A percentile compares a stretch with the other conserved stretches of the same genome.
Conservation (phyloP, 2,888 invertebrate genomes). For the Automeris io region DNA sequence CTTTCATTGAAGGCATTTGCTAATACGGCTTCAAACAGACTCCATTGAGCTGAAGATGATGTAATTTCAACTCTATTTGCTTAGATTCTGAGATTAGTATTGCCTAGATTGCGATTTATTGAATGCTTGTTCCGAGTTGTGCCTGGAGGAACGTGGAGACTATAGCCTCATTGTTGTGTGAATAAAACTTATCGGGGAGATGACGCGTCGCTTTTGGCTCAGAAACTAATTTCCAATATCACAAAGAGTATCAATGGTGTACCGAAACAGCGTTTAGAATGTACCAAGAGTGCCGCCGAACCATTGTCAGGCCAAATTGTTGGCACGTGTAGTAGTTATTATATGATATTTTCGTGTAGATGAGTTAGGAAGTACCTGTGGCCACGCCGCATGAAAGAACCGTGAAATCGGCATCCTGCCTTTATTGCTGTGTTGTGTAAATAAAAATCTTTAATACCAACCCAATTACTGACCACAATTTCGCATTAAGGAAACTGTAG, state of each 20-base stretch:
- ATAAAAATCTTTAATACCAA: slow-evolving; percentile 37
- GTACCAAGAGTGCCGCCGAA: slow-evolving; percentile 51
- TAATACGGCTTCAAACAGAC: slow-evolving; percentile 40
- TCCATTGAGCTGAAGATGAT: slow-evolving; percentile 43
- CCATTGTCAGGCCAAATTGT: slow-evolving; percentile 43
- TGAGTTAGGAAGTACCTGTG: slow-evolving; percentile 45
- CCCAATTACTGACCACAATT: neutral
- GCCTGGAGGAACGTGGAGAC: slow-evolving; percentile 67
- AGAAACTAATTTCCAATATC: slow-evolving; percentile 75
- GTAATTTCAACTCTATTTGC: slow-evolving; percentile 58
- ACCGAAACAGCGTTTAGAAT: slow-evolving; percentile 67
- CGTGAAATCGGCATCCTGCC: slow-evolving; percentile 70
- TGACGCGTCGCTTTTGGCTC: slow-evolving; percentile 66
- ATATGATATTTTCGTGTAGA: neutral
- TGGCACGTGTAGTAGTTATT: slow-evolving; percentile 49
- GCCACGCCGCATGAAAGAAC: slow-evolving; percentile 58
- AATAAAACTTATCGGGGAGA: slow-evolving; percentile 68
- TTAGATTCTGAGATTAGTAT: slow-evolving; percentile 40
- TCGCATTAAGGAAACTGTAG: neutral
- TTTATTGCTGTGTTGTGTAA: slow-evolving; percentile 51
- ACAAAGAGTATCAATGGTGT: slow-evolving; percentile 70
- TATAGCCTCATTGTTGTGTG: slow-evolving; percentile 65
- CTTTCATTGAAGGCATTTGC: slow-evolving; percentile 42
- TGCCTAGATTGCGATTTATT: slow-evolving; percentile 23
- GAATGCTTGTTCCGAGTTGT: slow-evolving; percentile 22